Base-by-base conservation (phyloP, 2,888 invertebrate genomes). In the Lithophane ornitopus region DNA sequence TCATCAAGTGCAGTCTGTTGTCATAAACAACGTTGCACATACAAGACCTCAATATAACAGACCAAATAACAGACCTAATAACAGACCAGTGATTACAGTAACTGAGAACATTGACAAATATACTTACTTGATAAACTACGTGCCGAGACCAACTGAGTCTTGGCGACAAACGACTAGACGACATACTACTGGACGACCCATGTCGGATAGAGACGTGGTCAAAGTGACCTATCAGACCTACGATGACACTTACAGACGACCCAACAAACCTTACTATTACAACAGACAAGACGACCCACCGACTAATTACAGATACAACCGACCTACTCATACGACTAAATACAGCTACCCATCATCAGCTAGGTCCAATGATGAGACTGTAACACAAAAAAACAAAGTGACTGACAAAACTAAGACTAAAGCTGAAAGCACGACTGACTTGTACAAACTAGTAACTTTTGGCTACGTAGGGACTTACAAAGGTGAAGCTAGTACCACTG, bases 51-150 rank as follows among this genome's bases (percentile, higher is more conserved):
- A 81, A 52, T 93, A 71, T 52, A 82, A 69, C 78, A 85, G 77
- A 82, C 85, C 80, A 8, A 84, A 65, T 44, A 66, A 72, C 72
- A 81, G 77, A 84, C 85, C 80, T 56, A 83, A 73, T 54, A 84
- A 82, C 63, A 91, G 95, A 91, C 95, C 96, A 9, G 94, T 96
- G 61, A 91, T 96, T 85, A 92, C 96, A 74, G 96, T 96, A 70
- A 97, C 97, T 77, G 96, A 96, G 89, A 96, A 96, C 80, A 91
- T 94, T 72, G 94, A 96, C 91, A 96, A 95, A 91, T 96, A 94
- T 75, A 97, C 97, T 74, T 97, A 97, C 83, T 90, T 97, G 1
- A 97, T 97, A 22, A 97, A 97, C 85, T 97, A 96, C 80, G 97
- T 97, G n/a, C 97, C 97, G 0, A 92, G 95, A 92, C 95, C 96